phyloP scores from a whole-genome alignment of 2,797 vertebrate species.

The Poecilia gillii region DNA sequence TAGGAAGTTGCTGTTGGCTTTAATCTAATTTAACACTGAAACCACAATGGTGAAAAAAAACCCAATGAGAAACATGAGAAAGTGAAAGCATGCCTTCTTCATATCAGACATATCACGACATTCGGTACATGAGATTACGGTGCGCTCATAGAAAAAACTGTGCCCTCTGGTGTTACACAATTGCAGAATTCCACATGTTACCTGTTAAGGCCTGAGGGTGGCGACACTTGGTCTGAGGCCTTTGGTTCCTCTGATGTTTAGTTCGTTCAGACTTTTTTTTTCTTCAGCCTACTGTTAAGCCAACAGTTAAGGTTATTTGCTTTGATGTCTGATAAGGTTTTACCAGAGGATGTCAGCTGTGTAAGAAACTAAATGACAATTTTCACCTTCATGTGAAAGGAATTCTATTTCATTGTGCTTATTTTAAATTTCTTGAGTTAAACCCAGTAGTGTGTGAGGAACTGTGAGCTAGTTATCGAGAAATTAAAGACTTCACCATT shows the following conservation, averaged over 20 bases:
- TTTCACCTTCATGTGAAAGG: conserved; percentile 28
- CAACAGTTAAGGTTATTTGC: background rate
- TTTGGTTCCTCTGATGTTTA: background rate
- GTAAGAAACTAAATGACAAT: conserved; percentile 33
- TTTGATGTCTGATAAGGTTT: background rate
- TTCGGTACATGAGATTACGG: background rate
- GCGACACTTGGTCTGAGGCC: background rate
- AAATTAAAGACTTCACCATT: background rate
- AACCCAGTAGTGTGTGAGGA: conserved; percentile 28
- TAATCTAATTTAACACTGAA: background rate
- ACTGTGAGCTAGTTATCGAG: conserved; percentile 19
- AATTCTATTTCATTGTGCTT: conserved; percentile 50
- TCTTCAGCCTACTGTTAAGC: background rate
- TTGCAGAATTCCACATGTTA: background rate
- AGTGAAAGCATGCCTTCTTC: background rate
- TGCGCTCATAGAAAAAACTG: background rate
- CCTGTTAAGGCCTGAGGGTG: background rate
- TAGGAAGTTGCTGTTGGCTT: background rate
- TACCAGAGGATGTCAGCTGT: background rate
- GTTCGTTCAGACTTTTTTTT: background rate
- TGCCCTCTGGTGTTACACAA: background rate
- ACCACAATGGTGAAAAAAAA: background rate
- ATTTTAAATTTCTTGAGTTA: conserved; percentile 36
- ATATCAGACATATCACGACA: background rate
- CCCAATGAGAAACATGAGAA: background rate